phyloP scores from a whole-genome alignment of 2,797 vertebrate genomes.

The Hippopotamyrus pictus region DNA sequence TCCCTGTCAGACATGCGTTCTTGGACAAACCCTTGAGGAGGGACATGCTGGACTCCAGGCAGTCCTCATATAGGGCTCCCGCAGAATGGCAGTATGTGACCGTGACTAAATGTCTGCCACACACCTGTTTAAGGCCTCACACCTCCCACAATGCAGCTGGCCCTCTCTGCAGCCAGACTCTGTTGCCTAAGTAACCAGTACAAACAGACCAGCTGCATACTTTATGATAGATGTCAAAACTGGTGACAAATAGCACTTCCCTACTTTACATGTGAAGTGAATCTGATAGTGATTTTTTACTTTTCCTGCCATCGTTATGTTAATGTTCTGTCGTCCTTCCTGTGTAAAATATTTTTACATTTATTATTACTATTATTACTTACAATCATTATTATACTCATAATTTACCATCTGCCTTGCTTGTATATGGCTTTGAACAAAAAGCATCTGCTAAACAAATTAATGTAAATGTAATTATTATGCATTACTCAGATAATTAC shows the following conservation, averaged over 20 bases:
- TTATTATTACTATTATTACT: neutral
- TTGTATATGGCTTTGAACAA: neutral
- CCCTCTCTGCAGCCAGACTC: constrained; percentile 47
- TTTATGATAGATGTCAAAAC: neutral
- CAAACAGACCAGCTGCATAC: constrained; percentile 56
- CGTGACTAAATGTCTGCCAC: neutral
- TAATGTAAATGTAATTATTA: neutral
- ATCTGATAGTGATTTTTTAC: neutral
- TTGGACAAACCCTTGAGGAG: neutral
- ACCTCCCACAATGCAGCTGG: constrained; percentile 61
- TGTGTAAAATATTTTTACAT: neutral
- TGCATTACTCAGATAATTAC: neutral
- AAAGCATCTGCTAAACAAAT: constrained; percentile 1
- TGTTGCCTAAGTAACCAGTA: constrained; percentile 67
- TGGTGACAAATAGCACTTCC: neutral
- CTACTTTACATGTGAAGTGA: neutral
- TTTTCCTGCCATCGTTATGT: neutral
- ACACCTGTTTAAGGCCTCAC: constrained; percentile 17
- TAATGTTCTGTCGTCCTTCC: neutral
- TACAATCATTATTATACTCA: neutral
- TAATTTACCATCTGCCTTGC: neutral
- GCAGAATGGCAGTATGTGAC: neutral
- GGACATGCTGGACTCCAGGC: neutral
- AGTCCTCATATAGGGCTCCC: neutral
- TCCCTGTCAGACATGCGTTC: neutral